Evolutionary conservation across 2,797 vertebrate genomes (phyloP).

Genomic region (Enteromius anoplus): DNA sequence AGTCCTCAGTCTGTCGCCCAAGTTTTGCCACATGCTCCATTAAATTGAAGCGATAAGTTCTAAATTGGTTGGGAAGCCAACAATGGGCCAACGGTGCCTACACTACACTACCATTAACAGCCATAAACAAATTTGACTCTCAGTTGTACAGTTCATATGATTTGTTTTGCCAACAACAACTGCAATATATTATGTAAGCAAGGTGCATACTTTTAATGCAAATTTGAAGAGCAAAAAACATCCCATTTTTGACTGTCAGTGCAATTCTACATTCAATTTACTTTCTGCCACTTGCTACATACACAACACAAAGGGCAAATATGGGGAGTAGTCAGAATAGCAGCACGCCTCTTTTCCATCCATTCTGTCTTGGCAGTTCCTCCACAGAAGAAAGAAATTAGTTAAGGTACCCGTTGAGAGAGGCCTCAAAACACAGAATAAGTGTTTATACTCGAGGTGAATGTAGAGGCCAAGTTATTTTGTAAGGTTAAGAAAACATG

Average conservation of each 20-base stretch:
- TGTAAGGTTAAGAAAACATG: conserved; percentile 76
- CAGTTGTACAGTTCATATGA: conserved; percentile 43
- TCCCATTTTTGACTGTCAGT: conserved; percentile 53
- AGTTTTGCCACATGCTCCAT: conserved; percentile 37
- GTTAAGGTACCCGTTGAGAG: conserved; percentile 65
- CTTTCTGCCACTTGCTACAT: conserved; percentile 63
- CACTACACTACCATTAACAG: conserved; percentile 42
- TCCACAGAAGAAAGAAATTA: conserved; percentile 68
- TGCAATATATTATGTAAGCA: conserved; percentile 36
- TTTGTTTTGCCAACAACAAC: conserved; percentile 54
- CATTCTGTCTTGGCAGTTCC: conserved; percentile 60
- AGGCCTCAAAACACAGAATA: conserved; percentile 66
- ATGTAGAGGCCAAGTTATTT: conserved; percentile 75
- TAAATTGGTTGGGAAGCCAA: conserved; percentile 48
- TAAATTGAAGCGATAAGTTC: conserved; percentile 45
- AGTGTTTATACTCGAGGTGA: conserved; percentile 71
- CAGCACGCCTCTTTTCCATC: conserved; percentile 56
- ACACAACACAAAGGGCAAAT: conserved; percentile 58
- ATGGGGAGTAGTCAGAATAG: conserved; percentile 59
- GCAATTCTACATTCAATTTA: conserved; percentile 64
- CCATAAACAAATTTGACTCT: conserved; percentile 43
- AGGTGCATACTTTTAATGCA: conserved; percentile 48
- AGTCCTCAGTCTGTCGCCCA: conserved; percentile 24
- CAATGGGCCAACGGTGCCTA: conserved; percentile 45
- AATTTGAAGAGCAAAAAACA: conserved; percentile 51